These are phyloP conservation scores for Aphaenogaster floridana DNA, from an alignment of 1,140 invertebrate species.

Conservation along the genomic window DNA sequence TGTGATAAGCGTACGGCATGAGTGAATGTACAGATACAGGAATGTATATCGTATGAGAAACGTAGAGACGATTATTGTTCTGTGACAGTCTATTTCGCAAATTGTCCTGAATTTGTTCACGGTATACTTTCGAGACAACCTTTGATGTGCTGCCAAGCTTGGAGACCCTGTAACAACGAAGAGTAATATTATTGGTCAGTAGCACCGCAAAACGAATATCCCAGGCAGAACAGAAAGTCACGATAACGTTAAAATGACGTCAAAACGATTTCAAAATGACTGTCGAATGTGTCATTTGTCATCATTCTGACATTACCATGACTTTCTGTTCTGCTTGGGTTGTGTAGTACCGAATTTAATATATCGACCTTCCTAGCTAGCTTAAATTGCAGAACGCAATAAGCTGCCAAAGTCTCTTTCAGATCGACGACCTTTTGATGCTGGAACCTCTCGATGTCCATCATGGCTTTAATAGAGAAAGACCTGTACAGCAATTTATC, in stretches of 20 bases:
- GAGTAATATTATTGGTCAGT: constrained; percentile 17
- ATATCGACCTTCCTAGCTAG: constrained; percentile 91
- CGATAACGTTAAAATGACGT: too few species aligned
- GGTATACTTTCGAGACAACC: constrained; percentile 92
- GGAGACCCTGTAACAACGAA: constrained; percentile 88
- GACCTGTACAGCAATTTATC: constrained; percentile 87
- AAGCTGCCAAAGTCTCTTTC: constrained; percentile 92
- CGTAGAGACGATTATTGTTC: constrained; percentile 74
- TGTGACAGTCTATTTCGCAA: constrained; percentile 59
- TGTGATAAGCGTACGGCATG: constrained; percentile 71
- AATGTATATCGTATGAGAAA: constrained; percentile 74
- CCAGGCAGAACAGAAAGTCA: neutral
- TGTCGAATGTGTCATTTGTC: too few species aligned
- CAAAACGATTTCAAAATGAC: too few species aligned
- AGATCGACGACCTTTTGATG: constrained; percentile 92
- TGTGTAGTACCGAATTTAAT: constrained; percentile 11
- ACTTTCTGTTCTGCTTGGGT: too few species aligned
- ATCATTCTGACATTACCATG: too few species aligned
- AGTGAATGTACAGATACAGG: constrained; percentile 76
- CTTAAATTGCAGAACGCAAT: constrained; percentile 93
- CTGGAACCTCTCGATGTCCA: constrained; percentile 93
- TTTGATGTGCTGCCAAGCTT: constrained; percentile 92
- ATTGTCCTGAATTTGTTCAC: constrained; percentile 79
- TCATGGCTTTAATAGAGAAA: constrained; percentile 91
- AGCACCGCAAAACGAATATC: neutral